Percentiles rank a stretch among this genome's conserved stretches.
Evolutionary conservation across 2,113 vertebrate species (phyloP).

Genomic region (Melanostigma gelatinosum): DNA sequence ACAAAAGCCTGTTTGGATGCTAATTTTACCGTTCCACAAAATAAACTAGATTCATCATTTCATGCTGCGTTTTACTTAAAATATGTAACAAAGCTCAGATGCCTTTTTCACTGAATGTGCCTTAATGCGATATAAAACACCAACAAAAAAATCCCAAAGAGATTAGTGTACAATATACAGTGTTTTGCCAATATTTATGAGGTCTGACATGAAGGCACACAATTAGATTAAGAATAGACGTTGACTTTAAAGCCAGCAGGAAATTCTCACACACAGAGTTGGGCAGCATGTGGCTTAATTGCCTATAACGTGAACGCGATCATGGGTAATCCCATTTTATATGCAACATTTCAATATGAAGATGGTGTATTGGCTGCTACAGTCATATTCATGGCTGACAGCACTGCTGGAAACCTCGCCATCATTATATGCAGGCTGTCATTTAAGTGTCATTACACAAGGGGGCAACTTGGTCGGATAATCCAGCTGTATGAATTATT

Average conservation of each 20-base stretch:
- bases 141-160: not conserved
- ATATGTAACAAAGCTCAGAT: not conserved
- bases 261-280: not conserved
- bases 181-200: not conserved
- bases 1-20: not conserved
- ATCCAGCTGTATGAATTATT: not conserved
- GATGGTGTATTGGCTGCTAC: not conserved
- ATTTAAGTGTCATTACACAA: not conserved
- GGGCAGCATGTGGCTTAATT: slow-evolving; percentile 10
- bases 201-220: not conserved
- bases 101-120: not conserved
- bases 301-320: slow-evolving; percentile 22
- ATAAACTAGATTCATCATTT: not conserved
- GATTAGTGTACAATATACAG: not conserved
- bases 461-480: not conserved
- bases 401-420: slow-evolving; percentile 6
- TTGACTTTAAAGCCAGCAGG: slow-evolving; percentile 1
- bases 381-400: slow-evolving; percentile 5
- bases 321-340: slow-evolving; percentile 39
- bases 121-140: not conserved
- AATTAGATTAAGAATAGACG: not conserved
- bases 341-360: slow-evolving; percentile 10
- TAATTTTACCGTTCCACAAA: not conserved
- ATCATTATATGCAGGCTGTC: not conserved
- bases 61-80: not conserved